Evolutionary conservation across 2,113 vertebrate genomes (phyloP).

Genomic region (Actinemys pallida): DNA sequence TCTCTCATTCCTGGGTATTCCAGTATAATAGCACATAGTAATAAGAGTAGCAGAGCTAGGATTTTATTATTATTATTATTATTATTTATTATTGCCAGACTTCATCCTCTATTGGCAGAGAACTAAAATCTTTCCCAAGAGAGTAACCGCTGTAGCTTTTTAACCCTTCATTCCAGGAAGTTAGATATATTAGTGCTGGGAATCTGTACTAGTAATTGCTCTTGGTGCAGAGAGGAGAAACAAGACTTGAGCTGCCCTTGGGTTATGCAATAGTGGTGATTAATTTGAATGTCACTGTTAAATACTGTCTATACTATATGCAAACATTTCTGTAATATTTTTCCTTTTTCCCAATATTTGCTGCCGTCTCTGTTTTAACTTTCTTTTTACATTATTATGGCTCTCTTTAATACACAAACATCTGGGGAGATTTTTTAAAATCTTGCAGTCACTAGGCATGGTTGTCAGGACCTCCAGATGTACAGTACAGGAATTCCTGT

Average conservation of each 20-base stretch:
- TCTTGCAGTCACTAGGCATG: background rate
- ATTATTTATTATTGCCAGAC: background rate
- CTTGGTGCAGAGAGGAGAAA: background rate
- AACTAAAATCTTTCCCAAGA: background rate
- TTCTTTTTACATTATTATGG: background rate
- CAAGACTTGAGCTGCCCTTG: background rate
- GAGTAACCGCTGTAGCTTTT: background rate
- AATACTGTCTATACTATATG: background rate
- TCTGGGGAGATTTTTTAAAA: background rate
- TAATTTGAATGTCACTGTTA: conserved; percentile 9
- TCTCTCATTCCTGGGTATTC: background rate
- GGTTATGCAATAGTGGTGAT: background rate
- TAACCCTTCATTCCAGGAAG: conserved; percentile 4
- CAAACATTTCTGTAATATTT: background rate
- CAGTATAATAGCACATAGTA: background rate
- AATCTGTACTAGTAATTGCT: background rate
- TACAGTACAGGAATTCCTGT: conserved; percentile 56
- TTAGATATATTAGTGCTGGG: background rate
- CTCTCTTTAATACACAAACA: background rate
- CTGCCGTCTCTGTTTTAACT: conserved; percentile 5
- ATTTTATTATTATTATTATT: background rate
- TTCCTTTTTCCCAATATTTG: background rate
- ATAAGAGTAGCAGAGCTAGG: background rate
- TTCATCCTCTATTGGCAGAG: background rate
- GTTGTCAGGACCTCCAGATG: background rate